Conservation (phyloP, 2,888 invertebrate species). For the Melieria crassipennis region DNA sequence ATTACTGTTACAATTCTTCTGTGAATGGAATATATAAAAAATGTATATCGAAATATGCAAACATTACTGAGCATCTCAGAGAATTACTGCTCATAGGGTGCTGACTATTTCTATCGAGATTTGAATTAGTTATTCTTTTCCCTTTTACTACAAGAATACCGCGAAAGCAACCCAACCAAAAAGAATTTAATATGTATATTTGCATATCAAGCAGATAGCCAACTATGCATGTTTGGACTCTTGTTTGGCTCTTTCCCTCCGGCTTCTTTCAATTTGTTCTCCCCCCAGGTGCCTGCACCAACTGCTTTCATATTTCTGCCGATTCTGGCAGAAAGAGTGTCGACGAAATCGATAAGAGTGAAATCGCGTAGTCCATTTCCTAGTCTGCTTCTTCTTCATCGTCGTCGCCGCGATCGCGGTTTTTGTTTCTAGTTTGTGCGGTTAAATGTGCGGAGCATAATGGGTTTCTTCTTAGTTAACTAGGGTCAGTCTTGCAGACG, state of each 20-base stretch:
- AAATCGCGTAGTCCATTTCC: constrained; percentile 20
- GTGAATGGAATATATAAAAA: no score
- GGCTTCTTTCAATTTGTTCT: neutral
- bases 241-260: neutral
- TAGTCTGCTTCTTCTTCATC: constrained; percentile 7
- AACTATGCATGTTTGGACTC: neutral
- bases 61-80: no score
- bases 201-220: constrained; percentile 4
- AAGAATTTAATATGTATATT: neutral
- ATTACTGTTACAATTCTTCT: no score
- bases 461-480: constrained; percentile 16
- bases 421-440: neutral
- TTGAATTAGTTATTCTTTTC: constrained; percentile 1
- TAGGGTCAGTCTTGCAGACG: constrained; percentile 20
- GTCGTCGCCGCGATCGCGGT: neutral
- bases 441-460: constrained; percentile 10
- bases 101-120: neutral
- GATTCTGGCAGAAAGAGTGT: neutral
- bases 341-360: constrained; percentile 21
- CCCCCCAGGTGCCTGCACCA: no score
- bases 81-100: neutral
- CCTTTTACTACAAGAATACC: neutral
- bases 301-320: constrained; percentile 17
- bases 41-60: no score
- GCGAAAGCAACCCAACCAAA: no score